Conservation (phyloP, 92 coral and sea anemone genomes). For the Porites rus region DNA sequence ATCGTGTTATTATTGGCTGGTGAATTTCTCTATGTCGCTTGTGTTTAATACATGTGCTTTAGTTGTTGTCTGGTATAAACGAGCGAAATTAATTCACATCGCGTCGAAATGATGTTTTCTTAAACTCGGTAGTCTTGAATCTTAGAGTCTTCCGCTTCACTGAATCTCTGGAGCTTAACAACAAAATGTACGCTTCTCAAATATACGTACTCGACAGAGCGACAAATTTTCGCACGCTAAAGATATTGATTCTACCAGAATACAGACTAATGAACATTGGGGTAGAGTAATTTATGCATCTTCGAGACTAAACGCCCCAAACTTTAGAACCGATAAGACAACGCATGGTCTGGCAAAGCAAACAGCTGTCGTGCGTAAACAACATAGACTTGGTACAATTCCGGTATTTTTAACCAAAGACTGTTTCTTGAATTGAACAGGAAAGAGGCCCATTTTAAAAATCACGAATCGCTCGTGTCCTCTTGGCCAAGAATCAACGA, state of each 20-base stretch:
- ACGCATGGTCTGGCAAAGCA: slow-evolving; percentile 18
- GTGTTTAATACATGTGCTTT: slow-evolving; percentile 52
- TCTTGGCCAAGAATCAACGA: neutral
- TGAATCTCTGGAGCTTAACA: slow-evolving; percentile 5
- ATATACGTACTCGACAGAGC: neutral
- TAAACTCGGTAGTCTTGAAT: slow-evolving; percentile 5
- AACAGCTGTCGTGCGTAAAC: slow-evolving; percentile 27
- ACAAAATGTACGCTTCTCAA: neutral
- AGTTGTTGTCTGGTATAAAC: slow-evolving; percentile 35
- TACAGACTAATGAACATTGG: slow-evolving; percentile 20
- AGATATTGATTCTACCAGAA: slow-evolving; percentile 41
- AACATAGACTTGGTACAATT: neutral
- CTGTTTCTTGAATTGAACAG: neutral
- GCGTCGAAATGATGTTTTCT: neutral
- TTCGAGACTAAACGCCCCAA: slow-evolving; percentile 13
- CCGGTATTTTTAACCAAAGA: too few relatives aligned
- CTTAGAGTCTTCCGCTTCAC: neutral
- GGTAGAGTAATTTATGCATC: slow-evolving; percentile 35
- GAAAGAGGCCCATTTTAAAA: neutral
- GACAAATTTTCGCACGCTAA: slow-evolving; percentile 7
- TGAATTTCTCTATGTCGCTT: slow-evolving; percentile 19
- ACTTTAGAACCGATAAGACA: slow-evolving; percentile 9
- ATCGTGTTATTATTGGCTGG: slow-evolving; percentile 15
- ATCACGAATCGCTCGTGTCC: neutral
- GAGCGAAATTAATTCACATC: slow-evolving; percentile 4